A percentile compares a stretch with the other conserved stretches of the same genome.
Conservation (phyloP, 2,888 invertebrate species). For the Psylliodes chrysocephalus region DNA sequence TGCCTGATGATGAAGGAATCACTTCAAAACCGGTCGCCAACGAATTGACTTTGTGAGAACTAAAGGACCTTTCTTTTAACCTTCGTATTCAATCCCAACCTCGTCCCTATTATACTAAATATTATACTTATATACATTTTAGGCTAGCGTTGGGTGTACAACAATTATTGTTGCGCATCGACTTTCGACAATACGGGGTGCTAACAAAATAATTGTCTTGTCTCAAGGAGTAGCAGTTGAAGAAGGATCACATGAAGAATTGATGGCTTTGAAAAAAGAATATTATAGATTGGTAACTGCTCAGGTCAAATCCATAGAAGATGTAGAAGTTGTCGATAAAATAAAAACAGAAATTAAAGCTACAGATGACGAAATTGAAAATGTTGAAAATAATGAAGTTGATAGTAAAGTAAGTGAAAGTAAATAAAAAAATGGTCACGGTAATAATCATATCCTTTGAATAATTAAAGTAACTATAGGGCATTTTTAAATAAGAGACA, state of each 20-base stretch:
- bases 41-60: too few relatives aligned
- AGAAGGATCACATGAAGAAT: constrained; percentile 74
- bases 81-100: too few relatives aligned
- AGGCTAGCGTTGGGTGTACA: constrained; percentile 79
- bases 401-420: background rate
- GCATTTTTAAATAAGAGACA: too few relatives aligned
- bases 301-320: constrained; percentile 63
- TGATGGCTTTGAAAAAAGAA: constrained; percentile 73
- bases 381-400: constrained; percentile 27
- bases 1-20: too few relatives aligned
- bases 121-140: too few relatives aligned
- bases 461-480: too few relatives aligned
- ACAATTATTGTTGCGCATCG: constrained; percentile 84
- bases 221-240: constrained; percentile 76
- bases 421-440: background rate
- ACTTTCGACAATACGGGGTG: constrained; percentile 77
- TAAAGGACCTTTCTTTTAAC: too few relatives aligned
- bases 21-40: too few relatives aligned
- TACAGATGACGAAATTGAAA: constrained; percentile 33
- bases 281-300: constrained; percentile 78
- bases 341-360: constrained; percentile 5
- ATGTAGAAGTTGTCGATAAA: constrained; percentile 1
- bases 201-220: constrained; percentile 79
- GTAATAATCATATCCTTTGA: too few relatives aligned
- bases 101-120: too few relatives aligned